These are phyloP conservation scores for Oreochromis aureus DNA, from an alignment of 2,113 vertebrate species.

Conservation along the genomic window DNA sequence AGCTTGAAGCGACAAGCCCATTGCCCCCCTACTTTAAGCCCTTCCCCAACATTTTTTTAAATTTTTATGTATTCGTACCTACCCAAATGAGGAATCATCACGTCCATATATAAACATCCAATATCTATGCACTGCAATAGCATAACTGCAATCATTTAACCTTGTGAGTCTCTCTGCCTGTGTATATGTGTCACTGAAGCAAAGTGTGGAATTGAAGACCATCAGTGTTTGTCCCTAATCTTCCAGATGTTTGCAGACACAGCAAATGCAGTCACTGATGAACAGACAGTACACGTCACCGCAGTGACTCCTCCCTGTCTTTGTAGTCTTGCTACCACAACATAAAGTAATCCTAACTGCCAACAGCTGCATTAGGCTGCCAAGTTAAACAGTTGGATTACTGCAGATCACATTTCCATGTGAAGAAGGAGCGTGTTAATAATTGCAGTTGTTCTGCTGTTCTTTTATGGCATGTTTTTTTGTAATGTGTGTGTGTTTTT, in stretches of 20 bases:
- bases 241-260: not conserved
- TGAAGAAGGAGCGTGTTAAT: not conserved
- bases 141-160: not conserved
- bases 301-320: not conserved
- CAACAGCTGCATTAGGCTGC: not conserved
- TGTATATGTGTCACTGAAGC: not conserved
- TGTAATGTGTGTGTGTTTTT: not conserved
- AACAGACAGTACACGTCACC: not conserved
- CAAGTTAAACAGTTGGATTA: slow-evolving; percentile 11
- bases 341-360: slow-evolving; percentile 5
- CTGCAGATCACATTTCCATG: not conserved
- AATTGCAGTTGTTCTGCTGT: not conserved
- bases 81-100: not conserved
- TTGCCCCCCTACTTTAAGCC: not conserved
- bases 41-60: not conserved
- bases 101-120: not conserved
- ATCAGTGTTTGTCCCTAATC: not conserved
- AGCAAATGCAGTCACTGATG: not conserved
- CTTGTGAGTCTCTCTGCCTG: not conserved
- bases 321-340: not conserved
- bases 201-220: not conserved
- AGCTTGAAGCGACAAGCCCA: not conserved
- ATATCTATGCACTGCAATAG: not conserved
- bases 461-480: not conserved
- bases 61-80: not conserved